Conservation (phyloP, 2,797 vertebrate species). For the Tarsius wallacei region DNA sequence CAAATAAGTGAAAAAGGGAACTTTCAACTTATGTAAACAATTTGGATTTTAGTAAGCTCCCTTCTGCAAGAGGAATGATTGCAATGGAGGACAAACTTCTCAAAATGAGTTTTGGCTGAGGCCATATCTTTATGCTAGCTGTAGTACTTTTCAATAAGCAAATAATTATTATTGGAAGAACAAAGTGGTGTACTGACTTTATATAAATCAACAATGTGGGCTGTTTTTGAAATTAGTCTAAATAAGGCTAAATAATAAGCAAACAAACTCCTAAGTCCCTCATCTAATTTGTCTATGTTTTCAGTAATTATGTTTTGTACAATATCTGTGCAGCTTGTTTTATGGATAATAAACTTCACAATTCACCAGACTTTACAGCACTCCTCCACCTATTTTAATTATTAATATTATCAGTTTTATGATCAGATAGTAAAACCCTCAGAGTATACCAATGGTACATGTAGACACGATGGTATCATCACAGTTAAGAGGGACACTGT, state of each 20-base stretch:
- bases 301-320: neutral
- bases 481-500: neutral
- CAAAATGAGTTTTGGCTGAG: neutral
- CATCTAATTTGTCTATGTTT: neutral
- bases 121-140: neutral
- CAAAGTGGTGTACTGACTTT: neutral
- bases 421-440: neutral
- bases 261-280: neutral
- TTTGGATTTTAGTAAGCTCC: neutral
- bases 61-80: neutral
- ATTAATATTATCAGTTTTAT: neutral
- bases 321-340: neutral
- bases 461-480: neutral
- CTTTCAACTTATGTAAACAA: constrained; percentile 28
- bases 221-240: constrained; percentile 14
- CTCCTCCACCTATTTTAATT: neutral
- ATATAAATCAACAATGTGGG: neutral
- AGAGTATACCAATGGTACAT: neutral
- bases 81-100: neutral
- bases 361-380: neutral
- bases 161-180: constrained; percentile 21
- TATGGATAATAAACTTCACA: neutral
- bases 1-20: neutral
- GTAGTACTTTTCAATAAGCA: neutral
- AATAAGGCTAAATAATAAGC: neutral